Percentiles rank a stretch among this genome's conserved stretches.
Evolutionary conservation across 2,113 vertebrate species (phyloP).

Genomic region (Ifrita kowaldi): DNA sequence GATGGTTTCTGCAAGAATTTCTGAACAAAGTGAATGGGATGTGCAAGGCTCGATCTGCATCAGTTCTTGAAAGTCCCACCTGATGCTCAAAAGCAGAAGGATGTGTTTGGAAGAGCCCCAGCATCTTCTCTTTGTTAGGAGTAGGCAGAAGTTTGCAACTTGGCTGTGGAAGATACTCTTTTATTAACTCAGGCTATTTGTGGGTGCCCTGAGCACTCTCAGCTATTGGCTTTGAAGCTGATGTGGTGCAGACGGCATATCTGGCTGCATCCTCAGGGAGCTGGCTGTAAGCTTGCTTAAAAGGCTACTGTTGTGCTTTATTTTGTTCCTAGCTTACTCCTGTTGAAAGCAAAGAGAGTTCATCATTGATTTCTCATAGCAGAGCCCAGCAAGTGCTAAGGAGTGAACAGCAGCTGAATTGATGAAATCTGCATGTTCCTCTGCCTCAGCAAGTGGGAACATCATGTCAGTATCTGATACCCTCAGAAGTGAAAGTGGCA

Average conservation of each 20-base stretch:
- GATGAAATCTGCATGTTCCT: background rate
- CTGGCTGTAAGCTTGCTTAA: conserved; percentile 1
- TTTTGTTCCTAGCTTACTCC: background rate
- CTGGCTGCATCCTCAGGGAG: conserved; percentile 1
- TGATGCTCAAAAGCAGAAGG: background rate
- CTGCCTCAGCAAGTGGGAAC: background rate
- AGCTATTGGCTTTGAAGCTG: conserved; percentile 14
- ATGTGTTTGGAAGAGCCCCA: background rate
- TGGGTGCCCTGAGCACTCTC: background rate
- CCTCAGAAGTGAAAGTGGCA: background rate
- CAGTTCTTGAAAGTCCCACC: background rate
- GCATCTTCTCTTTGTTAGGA: background rate
- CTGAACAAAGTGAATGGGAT: background rate
- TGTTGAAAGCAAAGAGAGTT: background rate
- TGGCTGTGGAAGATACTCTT: background rate
- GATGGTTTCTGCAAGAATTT: background rate
- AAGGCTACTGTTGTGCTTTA: background rate
- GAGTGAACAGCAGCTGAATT: background rate
- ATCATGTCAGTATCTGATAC: background rate
- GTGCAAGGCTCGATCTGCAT: background rate
- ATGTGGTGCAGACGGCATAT: background rate
- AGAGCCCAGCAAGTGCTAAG: background rate
- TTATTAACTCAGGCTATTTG: conserved; percentile 16
- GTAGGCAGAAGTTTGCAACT: background rate
- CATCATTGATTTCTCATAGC: background rate